Percentiles rank a stretch among this genome's conserved stretches.
phyloP scores from a whole-genome alignment of 2,888 invertebrate genomes.

The Aphidius colemani region DNA sequence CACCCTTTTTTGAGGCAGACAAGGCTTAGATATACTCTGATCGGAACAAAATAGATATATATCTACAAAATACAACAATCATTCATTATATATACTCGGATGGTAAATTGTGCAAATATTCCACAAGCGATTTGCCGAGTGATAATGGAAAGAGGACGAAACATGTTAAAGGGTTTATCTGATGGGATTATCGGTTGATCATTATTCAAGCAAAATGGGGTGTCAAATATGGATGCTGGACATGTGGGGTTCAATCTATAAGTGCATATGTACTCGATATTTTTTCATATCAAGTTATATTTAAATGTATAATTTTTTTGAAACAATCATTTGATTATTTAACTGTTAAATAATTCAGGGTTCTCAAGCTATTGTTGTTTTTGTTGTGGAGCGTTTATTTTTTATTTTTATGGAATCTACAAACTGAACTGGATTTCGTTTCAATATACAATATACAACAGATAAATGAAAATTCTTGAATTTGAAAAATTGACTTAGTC shows the following conservation, averaged over 20 bases:
- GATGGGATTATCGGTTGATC: conserved; percentile 31
- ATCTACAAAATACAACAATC: conserved; percentile 4
- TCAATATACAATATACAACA: no score
- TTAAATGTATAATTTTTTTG: neutral
- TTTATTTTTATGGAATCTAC: neutral
- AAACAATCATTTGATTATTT: no score
- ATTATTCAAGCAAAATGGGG: conserved; percentile 23
- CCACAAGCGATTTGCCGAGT: conserved; percentile 13
- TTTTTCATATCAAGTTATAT: no score
- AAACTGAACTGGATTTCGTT: no score
- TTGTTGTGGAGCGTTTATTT: no score
- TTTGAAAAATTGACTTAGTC: no score
- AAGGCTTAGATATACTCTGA: no score
- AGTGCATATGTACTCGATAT: conserved; percentile 6
- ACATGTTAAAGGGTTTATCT: conserved; percentile 35
- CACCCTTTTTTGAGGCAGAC: no score
- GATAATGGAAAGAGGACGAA: neutral
- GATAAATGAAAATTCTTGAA: no score
- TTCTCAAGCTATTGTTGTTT: no score
- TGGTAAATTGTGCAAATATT: conserved; percentile 33
- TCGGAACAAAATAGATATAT: no score
- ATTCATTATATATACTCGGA: conserved; percentile 15
- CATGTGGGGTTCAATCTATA: neutral
- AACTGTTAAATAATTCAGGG: no score
- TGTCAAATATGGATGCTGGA: conserved; percentile 8